A percentile compares a stretch with the other conserved stretches of the same genome.
Conservation (phyloP, 2,113 vertebrate species). For the Pterophyllum scalare region DNA sequence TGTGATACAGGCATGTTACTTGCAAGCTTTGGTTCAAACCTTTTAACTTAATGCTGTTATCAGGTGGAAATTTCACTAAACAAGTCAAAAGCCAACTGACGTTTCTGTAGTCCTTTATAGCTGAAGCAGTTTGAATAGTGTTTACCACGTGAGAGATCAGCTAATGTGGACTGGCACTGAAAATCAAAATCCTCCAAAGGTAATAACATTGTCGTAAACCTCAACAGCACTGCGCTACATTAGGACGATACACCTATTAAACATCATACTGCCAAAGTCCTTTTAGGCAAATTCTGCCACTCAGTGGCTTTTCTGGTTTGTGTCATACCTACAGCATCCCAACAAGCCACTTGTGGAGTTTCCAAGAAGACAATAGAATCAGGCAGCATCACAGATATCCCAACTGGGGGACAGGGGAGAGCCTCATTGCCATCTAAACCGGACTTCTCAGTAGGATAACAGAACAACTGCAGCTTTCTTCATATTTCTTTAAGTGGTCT, state of each 20-base stretch:
- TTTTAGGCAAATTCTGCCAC: too few relatives aligned
- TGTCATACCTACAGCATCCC: slow-evolving; percentile 84
- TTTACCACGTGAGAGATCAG: too few relatives aligned
- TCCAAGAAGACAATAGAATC: slow-evolving; percentile 82
- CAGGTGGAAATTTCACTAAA: not conserved
- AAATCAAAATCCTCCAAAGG: too few relatives aligned
- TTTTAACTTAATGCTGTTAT: not conserved
- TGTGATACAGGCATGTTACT: not conserved
- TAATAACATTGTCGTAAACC: too few relatives aligned
- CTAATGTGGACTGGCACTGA: too few relatives aligned
- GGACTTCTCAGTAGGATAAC: slow-evolving; percentile 71
- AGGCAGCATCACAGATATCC: slow-evolving; percentile 79
- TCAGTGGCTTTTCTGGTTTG: too few relatives aligned
- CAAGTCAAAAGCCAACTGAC: not conserved
- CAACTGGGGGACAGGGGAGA: slow-evolving; percentile 57
- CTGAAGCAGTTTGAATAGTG: too few relatives aligned
- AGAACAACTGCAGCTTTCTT: slow-evolving; percentile 81
- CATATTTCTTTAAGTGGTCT: too few relatives aligned
- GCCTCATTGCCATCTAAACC: slow-evolving; percentile 46
- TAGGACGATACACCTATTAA: too few relatives aligned
- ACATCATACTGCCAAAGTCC: too few relatives aligned
- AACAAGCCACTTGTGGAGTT: slow-evolving; percentile 84
- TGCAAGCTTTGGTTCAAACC: accelerated
- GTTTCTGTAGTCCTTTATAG: not conserved
- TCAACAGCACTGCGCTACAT: too few relatives aligned